These are phyloP conservation scores for Drosophila subpulchrella DNA, from an alignment of 1,140 invertebrate species.

Conservation along the genomic window DNA sequence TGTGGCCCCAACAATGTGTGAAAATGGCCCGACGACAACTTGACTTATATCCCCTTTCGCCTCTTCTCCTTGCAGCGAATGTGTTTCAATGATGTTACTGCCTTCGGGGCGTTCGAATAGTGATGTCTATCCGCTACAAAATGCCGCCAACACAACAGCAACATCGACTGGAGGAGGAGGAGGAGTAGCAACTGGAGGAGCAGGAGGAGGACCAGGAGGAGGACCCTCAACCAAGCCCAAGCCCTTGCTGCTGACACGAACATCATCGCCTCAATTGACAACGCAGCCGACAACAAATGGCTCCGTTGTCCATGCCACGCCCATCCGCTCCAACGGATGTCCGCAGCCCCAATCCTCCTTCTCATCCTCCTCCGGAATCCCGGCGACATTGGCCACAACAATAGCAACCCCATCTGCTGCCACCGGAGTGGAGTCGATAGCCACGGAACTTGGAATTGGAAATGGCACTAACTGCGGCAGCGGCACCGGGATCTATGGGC, in stretches of 20 bases:
- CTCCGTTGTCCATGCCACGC: slow-evolving; percentile 41
- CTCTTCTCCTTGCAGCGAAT: slow-evolving; percentile 67
- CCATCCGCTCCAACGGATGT: slow-evolving; percentile 55
- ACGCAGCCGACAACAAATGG: slow-evolving; percentile 69
- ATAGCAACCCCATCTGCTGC: slow-evolving; percentile 16
- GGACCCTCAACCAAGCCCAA: slow-evolving; percentile 52
- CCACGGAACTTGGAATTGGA: slow-evolving; percentile 21
- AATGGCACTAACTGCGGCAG: slow-evolving; percentile 14
- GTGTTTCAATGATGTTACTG: slow-evolving; percentile 83
- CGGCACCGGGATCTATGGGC: slow-evolving; percentile 51
- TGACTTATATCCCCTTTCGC: slow-evolving; percentile 26
- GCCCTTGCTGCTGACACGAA: slow-evolving; percentile 76
- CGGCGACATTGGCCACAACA: slow-evolving; percentile 19
- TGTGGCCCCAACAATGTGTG: slow-evolving; percentile 58
- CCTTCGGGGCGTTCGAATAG: slow-evolving; percentile 84
- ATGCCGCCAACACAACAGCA: slow-evolving; percentile 54
- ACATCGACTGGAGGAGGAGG: slow-evolving; percentile 8
- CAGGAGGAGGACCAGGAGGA: slow-evolving; percentile 10
- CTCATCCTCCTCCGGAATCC: slow-evolving; percentile 50
- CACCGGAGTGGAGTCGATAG: slow-evolving; percentile 12
- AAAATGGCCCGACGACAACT: slow-evolving; percentile 54
- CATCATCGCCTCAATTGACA: slow-evolving; percentile 79
- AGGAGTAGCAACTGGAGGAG: slow-evolving; percentile 5
- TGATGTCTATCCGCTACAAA: slow-evolving; percentile 82
- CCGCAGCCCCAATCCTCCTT: slow-evolving; percentile 30